Conservation (phyloP, 2,797 vertebrate genomes). For the Natrix natrix region DNA sequence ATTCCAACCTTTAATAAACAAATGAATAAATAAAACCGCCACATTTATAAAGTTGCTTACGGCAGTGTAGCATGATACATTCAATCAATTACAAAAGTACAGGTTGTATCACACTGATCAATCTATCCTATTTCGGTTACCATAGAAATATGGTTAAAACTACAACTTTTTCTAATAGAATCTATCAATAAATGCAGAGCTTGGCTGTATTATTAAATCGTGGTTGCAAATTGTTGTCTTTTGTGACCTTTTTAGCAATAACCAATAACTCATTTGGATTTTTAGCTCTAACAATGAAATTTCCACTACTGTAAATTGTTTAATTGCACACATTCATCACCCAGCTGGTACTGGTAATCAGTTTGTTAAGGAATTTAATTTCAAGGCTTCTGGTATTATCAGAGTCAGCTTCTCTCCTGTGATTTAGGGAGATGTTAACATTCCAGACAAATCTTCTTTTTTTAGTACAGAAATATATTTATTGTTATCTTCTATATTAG, state of each 20-base stretch:
- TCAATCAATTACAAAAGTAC: not conserved
- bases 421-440: not conserved
- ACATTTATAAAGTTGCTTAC: not conserved
- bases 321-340: not conserved
- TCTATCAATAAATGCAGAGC: not conserved
- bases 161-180: not conserved
- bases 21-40: not conserved
- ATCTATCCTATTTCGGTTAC: not conserved
- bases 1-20: not conserved
- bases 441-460: not conserved
- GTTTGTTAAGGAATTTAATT: not conserved
- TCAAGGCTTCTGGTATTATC: not conserved
- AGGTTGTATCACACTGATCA: not conserved
- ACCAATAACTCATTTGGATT: not conserved
- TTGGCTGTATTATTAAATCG: not conserved
- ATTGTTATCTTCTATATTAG: not conserved
- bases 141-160: not conserved
- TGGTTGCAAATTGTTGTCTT: not conserved
- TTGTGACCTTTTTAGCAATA: not conserved
- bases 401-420: not conserved
- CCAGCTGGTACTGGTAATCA: not conserved
- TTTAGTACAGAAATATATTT: not conserved
- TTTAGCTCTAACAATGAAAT: not conserved
- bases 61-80: not conserved
- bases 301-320: not conserved